Evolutionary conservation across 2,113 vertebrate species (phyloP).

Genomic region (Tretioscincus oriximinensis): DNA sequence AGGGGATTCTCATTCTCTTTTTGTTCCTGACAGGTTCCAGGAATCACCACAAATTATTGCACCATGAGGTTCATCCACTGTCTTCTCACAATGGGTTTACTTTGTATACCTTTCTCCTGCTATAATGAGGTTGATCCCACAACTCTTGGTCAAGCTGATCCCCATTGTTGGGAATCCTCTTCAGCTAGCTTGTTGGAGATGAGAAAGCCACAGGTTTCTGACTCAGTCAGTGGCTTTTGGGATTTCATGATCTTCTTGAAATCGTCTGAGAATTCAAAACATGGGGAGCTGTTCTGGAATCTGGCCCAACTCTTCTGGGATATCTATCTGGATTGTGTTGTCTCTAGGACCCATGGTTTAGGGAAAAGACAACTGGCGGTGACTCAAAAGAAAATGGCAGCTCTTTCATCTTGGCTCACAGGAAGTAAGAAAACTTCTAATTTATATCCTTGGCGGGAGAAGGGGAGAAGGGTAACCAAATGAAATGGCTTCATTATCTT

Average conservation of each 20-base stretch:
- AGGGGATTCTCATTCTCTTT: conserved; percentile 33
- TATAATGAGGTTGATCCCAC: conserved; percentile 81
- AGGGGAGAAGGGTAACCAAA: no score
- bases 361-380: conserved; percentile 80
- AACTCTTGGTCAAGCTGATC: conserved; percentile 76
- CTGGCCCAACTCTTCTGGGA: conserved; percentile 95
- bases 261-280: conserved; percentile 87
- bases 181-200: conserved; percentile 86
- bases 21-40: conserved; percentile 62
- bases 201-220: conserved; percentile 86
- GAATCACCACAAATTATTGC: conserved; percentile 53
- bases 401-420: conserved; percentile 61
- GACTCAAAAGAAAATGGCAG: conserved; percentile 56
- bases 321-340: conserved; percentile 90
- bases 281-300: conserved; percentile 90
- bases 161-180: conserved; percentile 92
- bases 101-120: conserved; percentile 69
- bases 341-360: conserved; percentile 90
- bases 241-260: conserved; percentile 90
- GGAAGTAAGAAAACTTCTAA: conserved; percentile 69
- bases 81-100: conserved; percentile 75
- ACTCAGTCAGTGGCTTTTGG: conserved; percentile 90
- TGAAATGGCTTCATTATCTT: no score
- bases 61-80: conserved; percentile 67
- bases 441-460: not conserved